phyloP scores from a whole-genome alignment of 1,140 invertebrate genomes.

The Musca domestica region DNA sequence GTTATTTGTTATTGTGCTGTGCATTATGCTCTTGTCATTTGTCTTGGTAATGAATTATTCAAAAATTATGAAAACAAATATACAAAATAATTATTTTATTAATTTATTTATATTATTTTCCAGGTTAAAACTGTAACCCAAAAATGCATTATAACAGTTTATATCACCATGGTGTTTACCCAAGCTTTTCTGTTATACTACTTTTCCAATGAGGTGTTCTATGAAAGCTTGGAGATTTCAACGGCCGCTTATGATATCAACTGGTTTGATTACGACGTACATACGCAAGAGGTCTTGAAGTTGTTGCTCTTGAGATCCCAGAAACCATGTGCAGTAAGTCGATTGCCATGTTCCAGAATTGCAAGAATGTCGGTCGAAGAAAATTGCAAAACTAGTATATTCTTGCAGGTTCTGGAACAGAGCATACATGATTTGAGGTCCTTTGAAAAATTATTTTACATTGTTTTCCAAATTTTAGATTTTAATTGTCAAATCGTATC shows the following conservation, averaged over 20 bases:
- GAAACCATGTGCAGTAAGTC: slow-evolving; percentile 42
- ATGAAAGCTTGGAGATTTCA: slow-evolving; percentile 41
- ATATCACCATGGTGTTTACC: slow-evolving; percentile 49
- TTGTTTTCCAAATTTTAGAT: too few relatives aligned
- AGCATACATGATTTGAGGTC: too few relatives aligned
- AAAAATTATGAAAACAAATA: not conserved
- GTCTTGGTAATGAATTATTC: slow-evolving; percentile 38
- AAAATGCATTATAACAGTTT: slow-evolving; percentile 39
- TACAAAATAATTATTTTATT: not conserved
- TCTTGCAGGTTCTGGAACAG: too few relatives aligned
- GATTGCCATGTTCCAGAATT: too few relatives aligned
- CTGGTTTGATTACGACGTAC: slow-evolving; percentile 43
- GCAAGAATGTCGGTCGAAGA: too few relatives aligned
- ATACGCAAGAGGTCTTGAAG: slow-evolving; percentile 41
- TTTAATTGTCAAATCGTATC: too few relatives aligned
- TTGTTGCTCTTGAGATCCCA: slow-evolving; percentile 45
- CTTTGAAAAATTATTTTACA: too few relatives aligned
- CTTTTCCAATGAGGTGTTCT: slow-evolving; percentile 45
- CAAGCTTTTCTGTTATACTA: slow-evolving; percentile 46
- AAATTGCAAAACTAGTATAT: too few relatives aligned
- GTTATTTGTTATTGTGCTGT: slow-evolving; percentile 38
- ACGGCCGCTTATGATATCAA: slow-evolving; percentile 46
- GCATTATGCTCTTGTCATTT: slow-evolving; percentile 39
- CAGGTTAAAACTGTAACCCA: slow-evolving; percentile 36
- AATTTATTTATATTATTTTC: not conserved